Base-by-base conservation (phyloP, 2,888 invertebrate genomes). In the Drosophila lacicola region DNA sequence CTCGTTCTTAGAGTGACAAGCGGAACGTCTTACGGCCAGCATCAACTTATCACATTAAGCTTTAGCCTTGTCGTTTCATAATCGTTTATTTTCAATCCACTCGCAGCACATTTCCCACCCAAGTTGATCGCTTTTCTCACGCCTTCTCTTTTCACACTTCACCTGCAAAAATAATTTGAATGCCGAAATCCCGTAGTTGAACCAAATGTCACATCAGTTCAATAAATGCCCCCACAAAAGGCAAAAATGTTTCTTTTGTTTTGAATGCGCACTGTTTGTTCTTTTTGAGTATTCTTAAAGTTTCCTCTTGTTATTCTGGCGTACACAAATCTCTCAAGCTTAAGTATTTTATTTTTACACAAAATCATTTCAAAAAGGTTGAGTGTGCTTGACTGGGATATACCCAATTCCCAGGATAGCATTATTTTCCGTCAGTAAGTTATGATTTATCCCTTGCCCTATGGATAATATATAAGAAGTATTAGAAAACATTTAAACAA, bases 291-390 rank as follows among this genome's bases (percentile, higher is more conserved):
- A 62, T 41, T 51, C 55, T 36, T 39, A 41, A 47, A 55, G 62
- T 53, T 68, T 74, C 29, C 69, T 50, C 49, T 65, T 61, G 62
- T 63, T 64, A 67, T 49, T 41, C 54, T 19, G 50, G 42, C 47
- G 29, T 25, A 62, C 63, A 65, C 58, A 74, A 74, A 78, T 71
- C 74, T 70, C 39, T 14, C 39, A 57, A 57, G 39, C 34, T 42
- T 66, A 70, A 60, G 55, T 73, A 70, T 64, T 77, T 69, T 54
- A 34, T 25, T 51, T 46, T 57, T 39, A 42, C 14, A 51, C 53
- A 71, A 74, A 71, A 82, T 71, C 73, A 77, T 75, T 58, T 51
- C 25, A 47, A 49, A 46, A 55, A 50, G 39, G 61, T 17, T 25
- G n/a, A 10, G 11, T 1, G 13, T 51, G 21, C 0, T 36, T 37